phyloP scores from a whole-genome alignment of 2,888 invertebrate genomes.

The Onthophagus sagittarius region DNA sequence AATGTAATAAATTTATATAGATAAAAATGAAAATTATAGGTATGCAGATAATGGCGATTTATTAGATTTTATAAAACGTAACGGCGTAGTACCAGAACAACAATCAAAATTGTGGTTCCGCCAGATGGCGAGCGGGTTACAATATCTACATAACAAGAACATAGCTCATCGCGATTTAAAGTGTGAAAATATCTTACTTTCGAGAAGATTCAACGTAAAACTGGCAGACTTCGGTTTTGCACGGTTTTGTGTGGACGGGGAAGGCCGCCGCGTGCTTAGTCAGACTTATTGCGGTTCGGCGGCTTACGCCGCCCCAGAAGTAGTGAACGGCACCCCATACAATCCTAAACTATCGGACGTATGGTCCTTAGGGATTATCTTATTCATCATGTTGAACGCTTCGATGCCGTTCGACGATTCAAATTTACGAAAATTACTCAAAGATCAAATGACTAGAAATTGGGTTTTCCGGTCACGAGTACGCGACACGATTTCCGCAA shows the following conservation, averaged over 20 bases:
- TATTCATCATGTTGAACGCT: constrained; percentile 91
- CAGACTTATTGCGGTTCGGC: constrained; percentile 95
- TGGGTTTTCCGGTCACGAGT: constrained; percentile 72
- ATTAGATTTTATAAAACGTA: constrained; percentile 75
- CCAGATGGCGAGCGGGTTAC: constrained; percentile 79
- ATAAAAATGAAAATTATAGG: constrained; percentile 30
- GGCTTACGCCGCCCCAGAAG: constrained; percentile 94
- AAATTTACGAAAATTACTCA: constrained; percentile 75
- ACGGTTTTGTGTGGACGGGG: constrained; percentile 69
- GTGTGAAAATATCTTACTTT: constrained; percentile 85
- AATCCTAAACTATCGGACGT: constrained; percentile 87
- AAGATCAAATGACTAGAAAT: constrained; percentile 77
- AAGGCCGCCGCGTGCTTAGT: constrained; percentile 74
- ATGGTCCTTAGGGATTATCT: constrained; percentile 88
- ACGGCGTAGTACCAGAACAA: constrained; percentile 72
- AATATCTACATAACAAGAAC: constrained; percentile 78
- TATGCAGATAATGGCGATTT: constrained; percentile 89
- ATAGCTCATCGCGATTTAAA: constrained; percentile 91
- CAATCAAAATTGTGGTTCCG: constrained; percentile 81
- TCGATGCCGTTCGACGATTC: constrained; percentile 93
- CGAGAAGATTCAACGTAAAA: constrained; percentile 83
- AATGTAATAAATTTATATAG: too few species aligned
- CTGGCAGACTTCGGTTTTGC: constrained; percentile 94
- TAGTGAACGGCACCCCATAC: constrained; percentile 80
- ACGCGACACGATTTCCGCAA: constrained; percentile 62